Conservation (phyloP, 1,140 invertebrate genomes). For the Drosophila guanche region DNA sequence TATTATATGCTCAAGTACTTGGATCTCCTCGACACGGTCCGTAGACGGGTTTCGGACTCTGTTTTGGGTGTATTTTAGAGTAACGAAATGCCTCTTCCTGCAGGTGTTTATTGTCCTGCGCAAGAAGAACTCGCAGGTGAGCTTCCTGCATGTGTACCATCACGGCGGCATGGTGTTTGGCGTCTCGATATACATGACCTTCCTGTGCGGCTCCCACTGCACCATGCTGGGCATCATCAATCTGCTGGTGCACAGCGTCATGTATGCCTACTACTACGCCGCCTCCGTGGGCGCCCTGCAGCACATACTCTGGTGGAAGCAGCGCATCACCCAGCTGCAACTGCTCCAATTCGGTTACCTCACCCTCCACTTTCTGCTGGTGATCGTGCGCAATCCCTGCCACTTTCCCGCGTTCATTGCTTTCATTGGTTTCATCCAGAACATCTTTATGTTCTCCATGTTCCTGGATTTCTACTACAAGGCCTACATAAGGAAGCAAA, state of each 20-base stretch:
- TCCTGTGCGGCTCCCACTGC: conserved; percentile 84
- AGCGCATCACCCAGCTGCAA: conserved; percentile 72
- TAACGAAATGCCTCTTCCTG: neutral
- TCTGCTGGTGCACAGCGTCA: conserved; percentile 73
- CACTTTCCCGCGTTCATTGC: conserved; percentile 58
- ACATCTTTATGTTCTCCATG: conserved; percentile 78
- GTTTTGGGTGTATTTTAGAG: neutral
- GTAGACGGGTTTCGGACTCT: neutral
- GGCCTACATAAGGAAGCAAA: conserved; percentile 56
- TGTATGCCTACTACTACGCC: conserved; percentile 77
- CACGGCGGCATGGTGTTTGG: conserved; percentile 89
- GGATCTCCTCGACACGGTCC: conserved; percentile 87
- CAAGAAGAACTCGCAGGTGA: conserved; percentile 92
- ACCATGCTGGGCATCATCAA: conserved; percentile 75
- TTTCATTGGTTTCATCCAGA: conserved; percentile 68
- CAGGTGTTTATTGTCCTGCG: conserved; percentile 90
- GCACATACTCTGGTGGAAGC: conserved; percentile 84
- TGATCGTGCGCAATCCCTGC: conserved; percentile 68
- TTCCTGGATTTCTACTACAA: conserved; percentile 81
- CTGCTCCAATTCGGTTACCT: conserved; percentile 85
- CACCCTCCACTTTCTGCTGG: conserved; percentile 85
- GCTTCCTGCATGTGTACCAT: conserved; percentile 93
- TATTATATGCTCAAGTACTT: conserved; percentile 86
- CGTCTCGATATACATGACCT: conserved; percentile 85
- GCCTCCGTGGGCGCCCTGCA: conserved; percentile 52